phyloP scores from a whole-genome alignment of 2,113 vertebrate genomes.

The Suricata suricatta region DNA sequence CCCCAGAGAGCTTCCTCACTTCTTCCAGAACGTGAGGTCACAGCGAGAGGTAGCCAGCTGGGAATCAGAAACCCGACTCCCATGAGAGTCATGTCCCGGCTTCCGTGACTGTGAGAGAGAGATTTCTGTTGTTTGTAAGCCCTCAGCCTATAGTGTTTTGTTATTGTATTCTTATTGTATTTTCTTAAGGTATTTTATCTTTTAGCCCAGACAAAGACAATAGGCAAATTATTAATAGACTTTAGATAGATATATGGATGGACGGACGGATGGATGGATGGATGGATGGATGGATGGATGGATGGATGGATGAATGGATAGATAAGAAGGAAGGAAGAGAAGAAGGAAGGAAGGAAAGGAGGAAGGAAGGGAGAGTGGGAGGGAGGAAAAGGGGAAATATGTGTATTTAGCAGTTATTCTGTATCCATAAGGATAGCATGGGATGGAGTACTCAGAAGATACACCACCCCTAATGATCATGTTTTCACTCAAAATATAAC shows the following conservation, averaged over 20 bases:
- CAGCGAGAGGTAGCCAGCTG: not conserved
- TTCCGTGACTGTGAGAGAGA: not conserved
- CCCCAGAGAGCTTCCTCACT: not conserved
- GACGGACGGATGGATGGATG: no score
- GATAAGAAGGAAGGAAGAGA: not conserved
- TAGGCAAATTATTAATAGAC: not conserved
- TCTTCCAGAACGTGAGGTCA: not conserved
- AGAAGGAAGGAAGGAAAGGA: no score
- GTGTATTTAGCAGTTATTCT: not conserved
- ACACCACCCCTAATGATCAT: not conserved
- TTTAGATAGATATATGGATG: not conserved
- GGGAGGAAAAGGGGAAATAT: not conserved
- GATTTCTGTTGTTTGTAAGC: not conserved
- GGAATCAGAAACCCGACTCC: not conserved
- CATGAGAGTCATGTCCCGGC: no score
- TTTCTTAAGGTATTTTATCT: not conserved
- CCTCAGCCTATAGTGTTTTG: not conserved
- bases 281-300: no score
- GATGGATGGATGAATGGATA: no score
- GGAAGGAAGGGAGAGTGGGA: not conserved
- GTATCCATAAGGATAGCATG: not conserved
- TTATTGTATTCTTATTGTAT: not conserved
- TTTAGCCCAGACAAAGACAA: not conserved
- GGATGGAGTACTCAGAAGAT: not conserved
- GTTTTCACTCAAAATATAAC: not conserved